A percentile compares a stretch with the other conserved stretches of the same genome.
Conservation (phyloP, 37 sponge, comb jelly and placozoan genomes). For the Crambe crambe region DNA sequence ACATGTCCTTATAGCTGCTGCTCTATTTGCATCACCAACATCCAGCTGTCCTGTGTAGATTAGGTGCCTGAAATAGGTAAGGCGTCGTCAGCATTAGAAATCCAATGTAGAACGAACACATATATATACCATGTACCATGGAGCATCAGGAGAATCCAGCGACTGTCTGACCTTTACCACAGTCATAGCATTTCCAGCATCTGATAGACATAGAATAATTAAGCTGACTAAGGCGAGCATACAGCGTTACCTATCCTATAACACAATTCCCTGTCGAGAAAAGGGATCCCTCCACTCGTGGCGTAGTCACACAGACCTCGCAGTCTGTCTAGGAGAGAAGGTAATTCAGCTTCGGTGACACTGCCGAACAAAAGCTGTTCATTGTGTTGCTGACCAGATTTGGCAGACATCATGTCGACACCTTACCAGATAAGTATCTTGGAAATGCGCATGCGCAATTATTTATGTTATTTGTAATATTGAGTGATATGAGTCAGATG, state of each 20-base stretch:
- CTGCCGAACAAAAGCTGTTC: slow-evolving; percentile 76
- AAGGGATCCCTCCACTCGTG: slow-evolving; percentile 43
- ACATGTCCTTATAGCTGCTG: slow-evolving; percentile 51
- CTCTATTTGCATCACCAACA: slow-evolving; percentile 28
- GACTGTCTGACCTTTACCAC: slow-evolving; percentile 66
- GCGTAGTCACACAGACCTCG: slow-evolving; percentile 75
- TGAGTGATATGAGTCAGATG: too few relatives aligned
- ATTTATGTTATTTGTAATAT: too few relatives aligned
- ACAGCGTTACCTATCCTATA: slow-evolving; percentile 50
- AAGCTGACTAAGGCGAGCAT: not conserved
- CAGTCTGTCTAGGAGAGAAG: slow-evolving; percentile 62
- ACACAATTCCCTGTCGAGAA: slow-evolving; percentile 59
- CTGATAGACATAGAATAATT: slow-evolving; percentile 14
- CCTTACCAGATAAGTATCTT: slow-evolving; percentile 14
- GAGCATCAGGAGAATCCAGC: slow-evolving; percentile 53
- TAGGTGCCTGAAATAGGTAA: slow-evolving; percentile 59
- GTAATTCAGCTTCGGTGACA: slow-evolving; percentile 42
- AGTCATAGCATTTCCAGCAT: slow-evolving; percentile 27
- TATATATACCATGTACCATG: too few relatives aligned
- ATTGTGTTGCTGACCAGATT: slow-evolving; percentile 27
- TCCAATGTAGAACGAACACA: too few relatives aligned
- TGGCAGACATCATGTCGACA: slow-evolving; percentile 3
- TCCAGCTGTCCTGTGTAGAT: slow-evolving; percentile 71
- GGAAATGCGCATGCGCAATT: too few relatives aligned
- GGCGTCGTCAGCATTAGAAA: too few relatives aligned